Evolutionary conservation across 2,797 vertebrate genomes (phyloP).

Genomic region (Myotis pilosus): DNA sequence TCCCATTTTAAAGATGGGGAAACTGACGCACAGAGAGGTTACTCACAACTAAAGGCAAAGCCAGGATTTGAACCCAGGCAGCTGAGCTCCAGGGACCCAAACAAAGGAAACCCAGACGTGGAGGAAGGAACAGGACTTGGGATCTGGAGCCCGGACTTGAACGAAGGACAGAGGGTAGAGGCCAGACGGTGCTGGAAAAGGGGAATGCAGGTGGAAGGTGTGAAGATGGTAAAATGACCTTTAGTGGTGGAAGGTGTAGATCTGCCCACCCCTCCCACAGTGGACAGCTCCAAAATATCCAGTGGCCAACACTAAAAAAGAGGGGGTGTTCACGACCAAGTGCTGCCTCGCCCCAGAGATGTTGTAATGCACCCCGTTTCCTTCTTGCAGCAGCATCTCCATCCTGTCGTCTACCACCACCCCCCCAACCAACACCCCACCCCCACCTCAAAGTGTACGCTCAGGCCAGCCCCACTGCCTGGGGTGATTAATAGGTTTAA

Average conservation of each 20-base stretch:
- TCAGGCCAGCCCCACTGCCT: not conserved
- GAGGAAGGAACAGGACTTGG: not conserved
- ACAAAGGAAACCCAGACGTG: not conserved
- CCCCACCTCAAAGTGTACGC: too few species aligned
- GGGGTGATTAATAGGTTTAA: slow-evolving; percentile 74
- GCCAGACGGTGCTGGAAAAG: too few species aligned
- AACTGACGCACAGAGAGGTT: not conserved
- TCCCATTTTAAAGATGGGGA: not conserved
- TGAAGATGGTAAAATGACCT: not conserved
- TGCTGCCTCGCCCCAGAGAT: not conserved
- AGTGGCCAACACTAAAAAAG: not conserved
- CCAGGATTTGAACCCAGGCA: not conserved
- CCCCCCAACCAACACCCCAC: too few species aligned
- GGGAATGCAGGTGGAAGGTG: not conserved
- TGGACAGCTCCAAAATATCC: not conserved
- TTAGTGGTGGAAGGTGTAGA: not conserved
- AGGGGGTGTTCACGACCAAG: not conserved
- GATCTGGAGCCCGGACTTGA: not conserved
- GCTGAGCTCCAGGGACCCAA: not conserved
- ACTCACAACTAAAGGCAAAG: not conserved
- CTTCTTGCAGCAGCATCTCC: not conserved
- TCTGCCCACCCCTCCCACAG: not conserved
- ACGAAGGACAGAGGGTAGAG: accelerated
- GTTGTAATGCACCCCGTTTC: not conserved
- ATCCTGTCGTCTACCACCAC: not conserved